A percentile compares a stretch with the other conserved stretches of the same genome.
Conservation (phyloP, 1,140 invertebrate species). For the Bradysia coprophila region DNA sequence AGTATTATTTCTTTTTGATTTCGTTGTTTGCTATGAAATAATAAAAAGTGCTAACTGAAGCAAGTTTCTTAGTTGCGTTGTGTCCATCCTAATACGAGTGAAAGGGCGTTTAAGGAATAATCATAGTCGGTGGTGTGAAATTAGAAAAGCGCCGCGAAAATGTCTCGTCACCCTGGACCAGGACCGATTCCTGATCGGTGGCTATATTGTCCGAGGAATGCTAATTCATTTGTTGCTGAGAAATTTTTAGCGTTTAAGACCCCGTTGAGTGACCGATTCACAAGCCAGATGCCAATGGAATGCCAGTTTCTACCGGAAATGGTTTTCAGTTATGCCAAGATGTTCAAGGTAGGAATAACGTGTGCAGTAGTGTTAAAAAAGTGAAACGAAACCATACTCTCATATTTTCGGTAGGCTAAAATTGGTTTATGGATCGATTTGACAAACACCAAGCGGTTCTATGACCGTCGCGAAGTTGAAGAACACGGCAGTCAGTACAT, state of each 20-base stretch:
- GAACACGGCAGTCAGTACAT: conserved; percentile 55
- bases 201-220: conserved; percentile 82
- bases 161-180: conserved; percentile 16
- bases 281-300: conserved; percentile 60
- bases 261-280: conserved; percentile 56
- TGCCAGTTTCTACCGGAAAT: conserved; percentile 69
- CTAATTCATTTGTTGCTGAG: conserved; percentile 46
- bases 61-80: no score
- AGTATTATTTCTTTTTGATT: no score
- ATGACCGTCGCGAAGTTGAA: conserved; percentile 63
- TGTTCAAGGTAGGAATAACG: conserved; percentile 37
- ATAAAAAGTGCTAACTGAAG: no score
- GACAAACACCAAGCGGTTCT: conserved; percentile 89
- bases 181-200: conserved; percentile 70
- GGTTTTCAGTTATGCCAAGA: conserved; percentile 54
- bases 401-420: conserved; percentile 38
- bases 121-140: no score
- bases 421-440: conserved; percentile 92
- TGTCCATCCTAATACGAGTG: no score
- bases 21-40: no score
- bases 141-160: background rate
- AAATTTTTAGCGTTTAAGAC: conserved; percentile 90
- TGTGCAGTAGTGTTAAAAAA: background rate
- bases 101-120: no score
- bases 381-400: background rate